Evolutionary conservation across 1,140 invertebrate species (phyloP).

Genomic region (Diuraphis noxia): DNA sequence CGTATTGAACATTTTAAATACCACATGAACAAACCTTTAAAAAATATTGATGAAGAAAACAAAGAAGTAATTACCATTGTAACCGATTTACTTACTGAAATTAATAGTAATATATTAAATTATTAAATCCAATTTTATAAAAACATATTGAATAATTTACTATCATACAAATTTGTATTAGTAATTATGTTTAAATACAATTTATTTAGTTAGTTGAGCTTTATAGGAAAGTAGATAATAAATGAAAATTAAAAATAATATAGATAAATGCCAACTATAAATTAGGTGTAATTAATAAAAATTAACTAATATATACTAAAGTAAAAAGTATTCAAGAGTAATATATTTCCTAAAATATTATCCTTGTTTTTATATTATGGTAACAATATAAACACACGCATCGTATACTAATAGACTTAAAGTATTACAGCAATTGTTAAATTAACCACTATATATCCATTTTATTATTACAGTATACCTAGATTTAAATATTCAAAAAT

Average conservation of each 20-base stretch:
- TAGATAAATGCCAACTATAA: background rate
- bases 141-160: no score
- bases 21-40: background rate
- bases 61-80: background rate
- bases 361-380: no score
- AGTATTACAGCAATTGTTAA: background rate
- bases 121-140: no score
- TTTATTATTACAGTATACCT: background rate
- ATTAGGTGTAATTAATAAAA: background rate
- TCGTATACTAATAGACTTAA: no score
- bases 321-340: no score
- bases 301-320: background rate
- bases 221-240: background rate
- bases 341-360: no score
- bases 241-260: background rate
- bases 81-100: background rate
- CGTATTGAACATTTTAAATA: background rate
- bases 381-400: no score
- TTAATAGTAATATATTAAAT: background rate
- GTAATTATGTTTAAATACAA: background rate
- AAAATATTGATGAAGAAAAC: background rate
- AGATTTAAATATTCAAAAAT: background rate
- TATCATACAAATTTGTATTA: no score
- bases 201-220: background rate
- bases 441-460: background rate